Evolutionary conservation across 2,113 vertebrate genomes (phyloP), one percentile per base, ranked within the genome.

Genomic region (Rhinolophus sinicus): DNA sequence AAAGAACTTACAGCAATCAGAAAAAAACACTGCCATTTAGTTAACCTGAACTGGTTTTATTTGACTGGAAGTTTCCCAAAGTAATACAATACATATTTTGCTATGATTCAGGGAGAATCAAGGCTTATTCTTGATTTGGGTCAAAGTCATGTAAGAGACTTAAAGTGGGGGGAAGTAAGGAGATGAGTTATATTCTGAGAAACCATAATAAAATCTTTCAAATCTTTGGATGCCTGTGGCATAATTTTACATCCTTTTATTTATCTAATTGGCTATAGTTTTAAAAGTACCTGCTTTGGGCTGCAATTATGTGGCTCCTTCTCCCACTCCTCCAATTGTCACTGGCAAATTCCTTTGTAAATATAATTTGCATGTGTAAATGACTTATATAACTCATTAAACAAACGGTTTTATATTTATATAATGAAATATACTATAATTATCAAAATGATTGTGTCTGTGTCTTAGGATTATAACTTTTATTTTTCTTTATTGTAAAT

Each of bases 31-130:
- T 64, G 62, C 90, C 90, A 80, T 73, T 64, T 69, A 76, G 83
- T 78, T 95, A 73, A 90, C n/a, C 24, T 92, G 78, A 90, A 80
- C 83, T 90, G 75, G 22, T 75, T 90, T 92, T 83, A 62, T 78
- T 83, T 70, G 76, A 81, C 88, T 38, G 65, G 33, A 96, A 40
- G 52, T 78, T 96, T 97, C 80, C 19, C 84, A 75, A 73, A 92
- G 90, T 67, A 92, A 97, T 75, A 73, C 10, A 93, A 89, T 88
- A 78, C 30, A 38, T 47, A 65, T 83, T 89, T 87, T 95, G 56
- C 44, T 78, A 33, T 92, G 80, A 90, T 78, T 96, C 56, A 90
- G 40, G 87, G n/a, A 54, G 12, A 89, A 76, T 67, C 75, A 83
- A 92, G 16, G n/a, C 13, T 93, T 83, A 30, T 91, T 82, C 5